These are phyloP conservation scores for Phoebastria nigripes DNA, from an alignment of 2,797 vertebrate species.

Conservation along the genomic window DNA sequence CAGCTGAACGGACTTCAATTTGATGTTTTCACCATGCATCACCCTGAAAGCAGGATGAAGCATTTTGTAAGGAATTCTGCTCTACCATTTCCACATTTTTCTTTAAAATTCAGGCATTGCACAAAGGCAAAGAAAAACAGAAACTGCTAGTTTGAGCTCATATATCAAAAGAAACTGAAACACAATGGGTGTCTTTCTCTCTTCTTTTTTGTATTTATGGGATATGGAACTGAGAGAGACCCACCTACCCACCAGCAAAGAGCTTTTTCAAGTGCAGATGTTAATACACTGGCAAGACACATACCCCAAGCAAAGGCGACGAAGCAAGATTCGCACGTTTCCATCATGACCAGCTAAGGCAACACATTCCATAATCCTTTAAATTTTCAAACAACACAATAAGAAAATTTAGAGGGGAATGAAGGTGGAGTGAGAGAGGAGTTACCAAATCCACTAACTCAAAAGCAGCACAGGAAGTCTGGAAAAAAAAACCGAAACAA, in stretches of 20 bases:
- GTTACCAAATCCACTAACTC: slow-evolving; percentile 18
- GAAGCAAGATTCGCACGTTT: neutral
- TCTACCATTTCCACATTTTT: slow-evolving; percentile 16
- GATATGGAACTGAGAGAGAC: neutral
- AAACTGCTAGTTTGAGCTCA: slow-evolving; percentile 19
- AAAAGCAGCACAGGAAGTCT: slow-evolving; percentile 27
- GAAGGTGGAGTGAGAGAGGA: neutral
- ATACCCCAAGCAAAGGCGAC: neutral
- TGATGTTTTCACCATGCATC: slow-evolving; percentile 4
- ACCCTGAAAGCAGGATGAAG: slow-evolving; percentile 9
- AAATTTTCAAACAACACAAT: neutral
- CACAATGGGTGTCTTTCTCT: neutral
- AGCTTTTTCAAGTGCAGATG: slow-evolving; percentile 1
- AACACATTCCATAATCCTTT: neutral
- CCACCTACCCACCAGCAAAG: neutral
- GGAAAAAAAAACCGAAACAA: neutral
- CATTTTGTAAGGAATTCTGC: slow-evolving; percentile 43
- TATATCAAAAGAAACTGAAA: slow-evolving; percentile 22
- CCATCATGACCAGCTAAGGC: neutral
- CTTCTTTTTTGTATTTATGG: neutral
- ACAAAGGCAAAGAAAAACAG: neutral
- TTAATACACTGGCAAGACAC: slow-evolving; percentile 21
- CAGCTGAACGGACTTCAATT: slow-evolving; percentile 22
- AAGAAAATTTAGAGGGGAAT: neutral
- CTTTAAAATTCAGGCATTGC: slow-evolving; percentile 6